Evolutionary conservation across 2,797 vertebrate species (phyloP), one percentile per base, ranked within the genome.

Genomic region (Rhinophrynus dorsalis): DNA sequence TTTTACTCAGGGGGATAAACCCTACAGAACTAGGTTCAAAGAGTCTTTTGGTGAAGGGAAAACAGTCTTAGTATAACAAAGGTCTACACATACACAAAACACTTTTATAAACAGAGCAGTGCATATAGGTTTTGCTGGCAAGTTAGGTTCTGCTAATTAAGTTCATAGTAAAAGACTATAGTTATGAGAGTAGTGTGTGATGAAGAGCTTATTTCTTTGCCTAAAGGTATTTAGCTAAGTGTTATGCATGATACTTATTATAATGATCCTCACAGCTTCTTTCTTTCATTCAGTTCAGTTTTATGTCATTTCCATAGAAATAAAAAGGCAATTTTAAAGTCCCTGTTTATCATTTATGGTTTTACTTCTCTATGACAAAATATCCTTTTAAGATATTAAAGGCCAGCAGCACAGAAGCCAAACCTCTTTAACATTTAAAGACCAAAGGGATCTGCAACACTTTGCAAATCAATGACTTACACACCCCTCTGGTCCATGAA

Each of bases 241-340:
- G 62, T 60, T 73, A 18, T 52, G 69, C 54, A 73, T 60, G 67
- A 59, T n/a, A 13, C 62, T 67, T 73, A 54, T 57, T 20, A 73
- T 73, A 73, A 73, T 73, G 70, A 66, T 73, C 37, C 29, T 73
- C 70, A 67, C 70, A 73, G 70, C 70, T 66, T 73, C 62, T 37
- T 44, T 42, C 38, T 27, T 59, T 15, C 51, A 51, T 66, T 73
- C 35, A 66, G 54, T 66, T 73, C 55, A 67, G 55, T 23, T 24
- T 73, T 52, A 73, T 60, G 56, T 20, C 54, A 60, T 52, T 65
- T 66, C 54, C 47, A 54, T 47, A 67, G n/a, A 65, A 30, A 27
- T 44, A 51, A 66, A 66, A 66, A 73, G 55, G 11, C 29, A 73
- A 60, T 73, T 66, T 59, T 54, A 35, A 66, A 66, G 47, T 24